Base-by-base conservation (phyloP, 2,113 vertebrate genomes). In the Poeciliopsis retropinna region DNA sequence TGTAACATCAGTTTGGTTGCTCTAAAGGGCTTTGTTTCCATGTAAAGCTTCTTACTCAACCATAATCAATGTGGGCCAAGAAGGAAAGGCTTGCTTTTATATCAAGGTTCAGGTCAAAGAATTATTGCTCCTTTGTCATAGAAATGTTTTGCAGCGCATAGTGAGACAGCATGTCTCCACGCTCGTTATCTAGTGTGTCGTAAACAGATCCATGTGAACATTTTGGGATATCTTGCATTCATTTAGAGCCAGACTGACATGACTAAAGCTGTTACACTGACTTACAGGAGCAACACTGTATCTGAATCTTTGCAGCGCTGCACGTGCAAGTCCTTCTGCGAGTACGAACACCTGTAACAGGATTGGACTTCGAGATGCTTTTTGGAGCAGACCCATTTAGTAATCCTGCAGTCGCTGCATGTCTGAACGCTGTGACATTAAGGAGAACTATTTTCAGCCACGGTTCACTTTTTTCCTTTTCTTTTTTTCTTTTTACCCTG, bases 361-460 rank as follows among this genome's bases (percentile, higher is more conserved):
- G 29, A 34, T 27, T 32, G 8, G 5, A 30, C 15, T 64, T 54
- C 37, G 57, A 65, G 67, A 77, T 80, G 63, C 73, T 70, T 73
- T 37, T 64, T 67, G 76, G 37, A 70, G 32, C 44, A 10, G 57
- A 19, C 68, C 62, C 62, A 17, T 27, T 34, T 19, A 69, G 54
- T 15, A 30, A 57, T 73, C 74, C 78, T 64, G 41, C 57, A 60
- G 74, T 60, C 65, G 14, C 67, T 65, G 64, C 37, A 61, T 64
- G 51, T 73, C 71, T 37, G 64, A 15, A 67, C 30, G 7, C 73
- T 47, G 63, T 64, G 80, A 68, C 75, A 79, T 73, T 63, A 64
- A 60, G 31, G 3, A 34, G 31, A 79, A 75, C 64, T 82, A 76
- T 82, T 87, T 78, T 71, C 79, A 76, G 76, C 64, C 61, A 27